Evolutionary conservation across 2,113 vertebrate species (phyloP), one percentile per base, ranked within the genome.

Genomic region (Gopherus evgoodei): DNA sequence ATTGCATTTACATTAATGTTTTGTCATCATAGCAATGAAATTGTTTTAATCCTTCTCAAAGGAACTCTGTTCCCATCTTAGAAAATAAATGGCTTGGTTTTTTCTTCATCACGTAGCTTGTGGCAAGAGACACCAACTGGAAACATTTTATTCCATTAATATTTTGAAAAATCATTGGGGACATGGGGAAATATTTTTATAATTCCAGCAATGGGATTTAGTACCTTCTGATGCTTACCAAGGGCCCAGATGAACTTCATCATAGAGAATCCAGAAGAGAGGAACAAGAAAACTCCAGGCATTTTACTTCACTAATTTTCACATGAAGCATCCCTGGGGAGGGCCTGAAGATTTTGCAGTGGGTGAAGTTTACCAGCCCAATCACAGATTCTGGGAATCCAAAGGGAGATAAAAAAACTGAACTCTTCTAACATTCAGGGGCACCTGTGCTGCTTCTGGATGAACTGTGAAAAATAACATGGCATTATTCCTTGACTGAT

Each of bases 61-160:
- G 42, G 93, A 86, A 11, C 31, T 91, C 81, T 92, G 5, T 72
- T 91, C 78, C 62, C 81, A 81, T 4, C 38, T 59, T 79, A n/a
- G 57, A 83, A 97, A 93, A 92, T 79, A 82, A 92, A 80, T 42
- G 7, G 22, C 38, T 88, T 29, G 75, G 31, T 14, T 84, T 54
- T 50, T 53, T 54, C 84, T 44, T 93, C 81, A 82, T 31, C 62
- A 53, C 54, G 91, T 83, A 86, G 25, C 42, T 90, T 79, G 31
- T 59, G 31, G 35, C 42, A 83, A 25, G 16, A 90, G 29, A 25
- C 29, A 42, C 19, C 13, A 81, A 85, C 7, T 83, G 62, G 24
- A 52, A 57, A 83, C 3, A 5, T 62, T 87, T 87, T 85, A 75
- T 86, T 91, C 86, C 42, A 82, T 1, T 69, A 24, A 42, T 72